A percentile compares a stretch with the other conserved stretches of the same genome.
Evolutionary conservation across 2,797 vertebrate genomes (phyloP).

Genomic region (Todus mexicanus): DNA sequence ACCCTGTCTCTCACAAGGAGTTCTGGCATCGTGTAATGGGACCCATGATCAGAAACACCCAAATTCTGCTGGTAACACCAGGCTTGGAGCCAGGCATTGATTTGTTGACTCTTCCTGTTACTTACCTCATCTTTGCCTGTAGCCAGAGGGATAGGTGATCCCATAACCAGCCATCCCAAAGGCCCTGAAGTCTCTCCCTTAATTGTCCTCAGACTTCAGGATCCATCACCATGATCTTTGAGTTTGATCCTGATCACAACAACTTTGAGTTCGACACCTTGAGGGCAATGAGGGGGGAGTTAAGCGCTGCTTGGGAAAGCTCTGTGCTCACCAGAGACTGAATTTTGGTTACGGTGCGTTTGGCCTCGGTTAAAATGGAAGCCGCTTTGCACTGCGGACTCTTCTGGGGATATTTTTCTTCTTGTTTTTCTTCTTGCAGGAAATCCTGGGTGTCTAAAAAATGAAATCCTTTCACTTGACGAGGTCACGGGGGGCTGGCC

Average conservation of each 20-base stretch:
- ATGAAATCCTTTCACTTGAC: neutral
- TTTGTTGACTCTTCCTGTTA: neutral
- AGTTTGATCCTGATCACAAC: neutral
- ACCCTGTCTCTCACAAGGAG: neutral
- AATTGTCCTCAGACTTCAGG: no score
- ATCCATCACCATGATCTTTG: fast-evolving
- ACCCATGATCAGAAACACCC: neutral
- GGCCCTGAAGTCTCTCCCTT: neutral
- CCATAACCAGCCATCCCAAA: neutral
- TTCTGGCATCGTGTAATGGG: neutral
- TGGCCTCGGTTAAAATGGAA: neutral
- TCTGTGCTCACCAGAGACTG: fast-evolving
- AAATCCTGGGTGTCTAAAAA: neutral
- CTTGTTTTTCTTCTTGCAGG: neutral
- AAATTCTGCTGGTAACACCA: neutral
- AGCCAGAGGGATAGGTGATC: neutral
- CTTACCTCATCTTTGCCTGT: neutral
- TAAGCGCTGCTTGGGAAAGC: neutral
- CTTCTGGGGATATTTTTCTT: neutral
- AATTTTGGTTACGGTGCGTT: fast-evolving
- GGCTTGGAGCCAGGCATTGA: neutral
- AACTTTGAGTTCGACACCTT: fast-evolving
- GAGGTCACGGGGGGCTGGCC: constrained; percentile 23
- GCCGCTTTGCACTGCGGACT: neutral
- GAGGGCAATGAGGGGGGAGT: fast-evolving